A percentile compares a stretch with the other conserved stretches of the same genome.
phyloP scores from a whole-genome alignment of 2,797 vertebrate genomes.

The Parotocinclus haroldoi region DNA sequence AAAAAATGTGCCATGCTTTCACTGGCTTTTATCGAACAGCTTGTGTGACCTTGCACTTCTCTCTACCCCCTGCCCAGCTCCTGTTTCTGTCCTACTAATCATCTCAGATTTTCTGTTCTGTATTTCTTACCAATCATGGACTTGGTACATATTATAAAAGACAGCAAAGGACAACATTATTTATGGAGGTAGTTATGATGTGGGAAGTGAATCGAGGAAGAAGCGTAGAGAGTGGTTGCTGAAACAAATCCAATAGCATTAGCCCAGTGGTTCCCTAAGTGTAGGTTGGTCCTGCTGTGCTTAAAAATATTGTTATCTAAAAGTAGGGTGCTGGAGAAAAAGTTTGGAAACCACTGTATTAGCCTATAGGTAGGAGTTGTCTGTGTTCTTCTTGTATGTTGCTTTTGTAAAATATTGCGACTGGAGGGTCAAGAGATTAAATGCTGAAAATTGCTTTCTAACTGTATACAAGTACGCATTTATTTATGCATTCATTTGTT shows the following conservation, averaged over 20 bases:
- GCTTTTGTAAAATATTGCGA: no score
- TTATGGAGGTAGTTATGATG: neutral
- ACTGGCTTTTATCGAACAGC: constrained; percentile 15
- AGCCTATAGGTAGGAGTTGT: no score
- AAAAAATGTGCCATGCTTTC: neutral
- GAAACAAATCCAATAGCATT: neutral
- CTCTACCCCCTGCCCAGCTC: neutral
- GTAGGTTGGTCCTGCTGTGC: no score
- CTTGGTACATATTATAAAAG: neutral
- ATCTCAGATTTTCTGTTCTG: neutral
- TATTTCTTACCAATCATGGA: neutral
- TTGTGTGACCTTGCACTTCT: constrained; percentile 4
- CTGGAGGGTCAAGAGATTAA: no score
- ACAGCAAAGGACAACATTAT: neutral
- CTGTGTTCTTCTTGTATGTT: no score
- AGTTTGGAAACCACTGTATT: no score
- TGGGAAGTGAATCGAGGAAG: neutral
- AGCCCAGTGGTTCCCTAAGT: no score
- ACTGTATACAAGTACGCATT: no score
- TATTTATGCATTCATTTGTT: no score
- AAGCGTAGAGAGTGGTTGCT: neutral
- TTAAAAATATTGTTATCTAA: no score
- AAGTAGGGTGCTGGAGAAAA: no score
- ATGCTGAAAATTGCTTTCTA: no score
- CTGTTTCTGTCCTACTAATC: neutral